phyloP scores from a whole-genome alignment of 2,797 vertebrate species.

The Sorex maritimensis region DNA sequence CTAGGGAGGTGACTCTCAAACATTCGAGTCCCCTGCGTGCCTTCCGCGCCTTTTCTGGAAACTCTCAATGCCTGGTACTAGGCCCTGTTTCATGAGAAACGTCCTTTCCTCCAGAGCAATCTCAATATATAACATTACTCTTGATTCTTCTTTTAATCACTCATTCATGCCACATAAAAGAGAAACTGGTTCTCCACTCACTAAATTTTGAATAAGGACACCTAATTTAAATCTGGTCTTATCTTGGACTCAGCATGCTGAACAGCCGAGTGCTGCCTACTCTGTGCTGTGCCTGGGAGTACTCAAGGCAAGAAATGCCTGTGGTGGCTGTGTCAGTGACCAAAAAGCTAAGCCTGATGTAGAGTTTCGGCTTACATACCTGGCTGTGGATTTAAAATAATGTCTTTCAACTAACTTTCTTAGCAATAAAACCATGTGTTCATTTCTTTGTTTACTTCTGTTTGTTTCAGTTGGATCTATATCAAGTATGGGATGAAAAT shows the following conservation, averaged over 20 bases:
- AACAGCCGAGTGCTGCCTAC: not conserved
- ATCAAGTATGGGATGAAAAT: not conserved
- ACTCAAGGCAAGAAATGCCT: not conserved
- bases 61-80: not conserved
- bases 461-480: not conserved
- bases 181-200: not conserved
- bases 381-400: not conserved
- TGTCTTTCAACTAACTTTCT: not conserved
- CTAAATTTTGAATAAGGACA: not conserved
- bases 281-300: not conserved
- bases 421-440: not conserved
- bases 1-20: too few species aligned
- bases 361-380: not conserved
- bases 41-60: too few species aligned
- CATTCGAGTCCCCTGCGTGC: too few species aligned
- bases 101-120: not conserved
- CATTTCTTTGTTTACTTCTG: not conserved
- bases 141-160: not conserved
- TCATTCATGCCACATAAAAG: not conserved
- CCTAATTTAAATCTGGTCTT: not conserved
- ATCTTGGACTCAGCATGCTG: not conserved
- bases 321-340: not conserved
- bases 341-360: not conserved
- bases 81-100: not conserved
- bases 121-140: not conserved